Evolutionary conservation across 2,888 invertebrate genomes (phyloP), one percentile per base, ranked within the genome.

Genomic region (Cyaniris semiargus): DNA sequence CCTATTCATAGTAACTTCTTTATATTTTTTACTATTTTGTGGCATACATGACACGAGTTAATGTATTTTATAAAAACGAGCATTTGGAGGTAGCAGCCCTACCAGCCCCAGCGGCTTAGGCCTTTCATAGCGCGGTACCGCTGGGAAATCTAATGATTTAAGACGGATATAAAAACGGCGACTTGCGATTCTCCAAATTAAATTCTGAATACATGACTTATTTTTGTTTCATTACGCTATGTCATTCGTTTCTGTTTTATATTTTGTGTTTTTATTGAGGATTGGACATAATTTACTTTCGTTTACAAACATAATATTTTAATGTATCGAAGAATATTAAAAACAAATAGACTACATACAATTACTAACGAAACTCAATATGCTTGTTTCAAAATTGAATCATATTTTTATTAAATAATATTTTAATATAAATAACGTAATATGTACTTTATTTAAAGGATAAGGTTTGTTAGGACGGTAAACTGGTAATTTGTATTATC

Each of bases 61-160:
- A 60, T 15, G 27, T 15, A 60, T 27, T 27, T 15, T 6, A 18
- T 27, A 15, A 66, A 66, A 66, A 1, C 27, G 27, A 21, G 15
- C 8, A 48, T 15, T 74, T 6, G 53, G 15, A 21, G 56, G 70
- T 71, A 18, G 7, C 71, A 71, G 15, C 76, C 76, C 76, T 76
- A 71, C 6, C n/a, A 78, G 60, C 79, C 80, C 80, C 71, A 70
- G 78, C 78, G 78, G 78, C 72, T 79, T 80, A 79, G 81, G 80
- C 79, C 78, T 80, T 79, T 78, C 78, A 79, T 78, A 76, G 80
- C 79, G 79, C 78, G 79, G 79, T 78, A 76, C 83, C 82, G 78
- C 72, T 78, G 83, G 83, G 83, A 83, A 83, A 83, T 83, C 82
- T 82, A 83, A 83, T 82, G 82, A 83, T 83, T 81, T 82, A 82